These are phyloP conservation scores for Propithecus deckenii DNA, from an alignment of 2,797 vertebrate genomes.

Conservation along the genomic window DNA sequence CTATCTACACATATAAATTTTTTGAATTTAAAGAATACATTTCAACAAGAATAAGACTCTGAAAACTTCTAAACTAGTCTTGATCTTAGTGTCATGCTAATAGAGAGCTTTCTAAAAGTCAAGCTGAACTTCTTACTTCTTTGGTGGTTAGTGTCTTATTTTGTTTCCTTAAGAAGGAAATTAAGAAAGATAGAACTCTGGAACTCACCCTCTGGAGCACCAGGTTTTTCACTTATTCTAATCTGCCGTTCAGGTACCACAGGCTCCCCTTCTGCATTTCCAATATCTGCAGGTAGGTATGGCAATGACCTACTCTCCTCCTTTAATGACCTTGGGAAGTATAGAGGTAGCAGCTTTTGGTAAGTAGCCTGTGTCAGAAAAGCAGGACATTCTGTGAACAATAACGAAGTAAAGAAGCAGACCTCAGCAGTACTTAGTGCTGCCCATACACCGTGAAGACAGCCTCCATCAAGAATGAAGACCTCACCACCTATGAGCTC, in stretches of 20 bases:
- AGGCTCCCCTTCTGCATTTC: constrained; percentile 96
- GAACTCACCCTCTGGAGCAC: constrained; percentile 90
- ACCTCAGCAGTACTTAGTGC: neutral
- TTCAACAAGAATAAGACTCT: neutral
- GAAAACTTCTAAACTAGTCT: neutral
- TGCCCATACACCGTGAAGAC: accelerated
- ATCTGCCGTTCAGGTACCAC: constrained; percentile 97
- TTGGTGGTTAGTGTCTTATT: neutral
- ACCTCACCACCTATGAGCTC: neutral
- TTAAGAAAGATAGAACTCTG: constrained; percentile 50
- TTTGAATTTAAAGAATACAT: neutral
- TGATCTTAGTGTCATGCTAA: neutral
- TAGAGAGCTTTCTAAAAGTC: neutral
- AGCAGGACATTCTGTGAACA: constrained; percentile 58
- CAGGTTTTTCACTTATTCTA: constrained; percentile 96
- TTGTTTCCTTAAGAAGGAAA: neutral
- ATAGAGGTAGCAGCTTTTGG: constrained; percentile 93
- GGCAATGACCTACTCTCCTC: constrained; percentile 91
- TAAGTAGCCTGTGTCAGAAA: constrained; percentile 88
- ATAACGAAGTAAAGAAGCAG: neutral
- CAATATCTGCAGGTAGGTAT: constrained; percentile 94
- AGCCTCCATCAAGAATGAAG: neutral
- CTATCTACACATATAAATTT: too few relatives aligned
- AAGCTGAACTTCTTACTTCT: neutral
- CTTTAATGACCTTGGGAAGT: constrained; percentile 93